phyloP scores from a whole-genome alignment of 2,797 vertebrate species.

The Xenops minutus region DNA sequence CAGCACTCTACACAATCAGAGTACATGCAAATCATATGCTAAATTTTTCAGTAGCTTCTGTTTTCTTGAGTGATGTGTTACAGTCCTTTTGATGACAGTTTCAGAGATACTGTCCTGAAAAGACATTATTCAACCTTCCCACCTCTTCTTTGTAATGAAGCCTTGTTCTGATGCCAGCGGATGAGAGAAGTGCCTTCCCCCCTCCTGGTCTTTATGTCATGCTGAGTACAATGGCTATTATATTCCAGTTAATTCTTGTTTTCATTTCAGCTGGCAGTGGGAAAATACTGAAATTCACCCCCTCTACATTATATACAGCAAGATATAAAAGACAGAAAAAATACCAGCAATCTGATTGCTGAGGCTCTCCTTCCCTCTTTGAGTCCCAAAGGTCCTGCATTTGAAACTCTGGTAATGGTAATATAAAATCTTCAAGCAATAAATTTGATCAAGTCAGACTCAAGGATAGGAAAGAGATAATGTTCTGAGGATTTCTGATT shows the following conservation, averaged over 20 bases:
- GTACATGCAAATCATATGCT: neutral
- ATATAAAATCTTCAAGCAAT: neutral
- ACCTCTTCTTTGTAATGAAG: neutral
- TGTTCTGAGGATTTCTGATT: neutral
- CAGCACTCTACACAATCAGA: neutral
- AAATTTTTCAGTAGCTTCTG: neutral
- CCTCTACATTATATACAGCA: neutral
- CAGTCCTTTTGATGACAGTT: neutral
- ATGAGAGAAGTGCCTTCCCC: neutral
- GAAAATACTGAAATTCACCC: neutral
- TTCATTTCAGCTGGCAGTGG: neutral
- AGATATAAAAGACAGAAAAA: neutral
- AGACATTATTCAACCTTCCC: neutral
- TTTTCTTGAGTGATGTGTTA: neutral
- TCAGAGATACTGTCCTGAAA: neutral
- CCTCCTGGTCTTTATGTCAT: neutral
- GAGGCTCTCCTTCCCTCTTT: neutral
- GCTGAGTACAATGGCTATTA: neutral
- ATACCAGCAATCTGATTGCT: neutral
- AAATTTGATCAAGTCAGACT: neutral
- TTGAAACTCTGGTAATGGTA: neutral
- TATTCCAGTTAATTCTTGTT: neutral
- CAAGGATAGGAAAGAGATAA: neutral
- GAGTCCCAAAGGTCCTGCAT: neutral
- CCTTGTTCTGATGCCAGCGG: neutral